Evolutionary conservation across 2,888 invertebrate genomes (phyloP).

Genomic region (Scaeva pyrastri): DNA sequence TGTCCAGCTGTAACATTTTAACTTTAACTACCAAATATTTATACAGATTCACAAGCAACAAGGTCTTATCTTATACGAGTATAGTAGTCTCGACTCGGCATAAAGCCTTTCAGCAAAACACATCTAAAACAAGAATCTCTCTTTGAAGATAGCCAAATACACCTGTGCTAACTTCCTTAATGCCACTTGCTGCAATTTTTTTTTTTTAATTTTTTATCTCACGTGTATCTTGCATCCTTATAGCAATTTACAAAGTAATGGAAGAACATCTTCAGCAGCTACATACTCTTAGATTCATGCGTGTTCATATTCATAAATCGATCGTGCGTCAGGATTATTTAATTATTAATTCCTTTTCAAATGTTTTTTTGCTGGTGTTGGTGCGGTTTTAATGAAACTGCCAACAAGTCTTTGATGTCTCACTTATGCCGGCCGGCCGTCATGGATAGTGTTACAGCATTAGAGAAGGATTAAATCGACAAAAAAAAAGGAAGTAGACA

Average conservation of each 20-base stretch:
- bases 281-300: background rate
- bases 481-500: background rate
- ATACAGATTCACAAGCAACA: too few species aligned
- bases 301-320: conserved; percentile 33
- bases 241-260: conserved; percentile 30
- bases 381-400: conserved; percentile 12
- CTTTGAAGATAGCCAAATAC: background rate
- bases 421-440: conserved; percentile 15
- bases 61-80: too few species aligned
- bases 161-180: conserved; percentile 5
- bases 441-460: background rate
- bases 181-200: background rate
- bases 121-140: too few species aligned
- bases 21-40: too few species aligned
- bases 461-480: background rate
- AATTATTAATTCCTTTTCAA: conserved; percentile 43
- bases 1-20: too few species aligned
- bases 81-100: too few species aligned
- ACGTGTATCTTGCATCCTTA: background rate
- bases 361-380: background rate
- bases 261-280: conserved; percentile 33
- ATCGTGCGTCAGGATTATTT: conserved; percentile 51
- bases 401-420: conserved; percentile 61
- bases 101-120: background rate
- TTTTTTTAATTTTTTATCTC: background rate